Evolutionary conservation across 2,113 vertebrate genomes (phyloP).

Genomic region (Strix uralensis): DNA sequence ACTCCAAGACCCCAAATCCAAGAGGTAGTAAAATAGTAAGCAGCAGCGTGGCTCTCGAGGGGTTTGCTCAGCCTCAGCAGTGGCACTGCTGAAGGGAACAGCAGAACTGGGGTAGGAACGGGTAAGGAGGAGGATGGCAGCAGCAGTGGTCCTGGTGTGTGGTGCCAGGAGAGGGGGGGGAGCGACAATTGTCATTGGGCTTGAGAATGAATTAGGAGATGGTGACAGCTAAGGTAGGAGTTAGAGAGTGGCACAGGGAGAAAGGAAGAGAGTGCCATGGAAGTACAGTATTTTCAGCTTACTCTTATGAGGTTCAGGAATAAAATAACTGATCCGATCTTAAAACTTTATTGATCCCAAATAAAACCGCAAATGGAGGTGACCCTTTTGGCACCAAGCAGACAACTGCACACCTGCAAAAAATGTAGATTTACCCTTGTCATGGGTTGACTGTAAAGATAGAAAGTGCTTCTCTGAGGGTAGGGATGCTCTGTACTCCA

Average conservation of each 20-base stretch:
- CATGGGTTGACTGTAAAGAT: not conserved
- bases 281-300: not conserved
- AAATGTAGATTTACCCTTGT: not conserved
- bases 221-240: not conserved
- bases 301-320: not conserved
- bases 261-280: not conserved
- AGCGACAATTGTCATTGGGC: not conserved
- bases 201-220: not conserved
- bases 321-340: not conserved
- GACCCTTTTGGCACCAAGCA: not conserved
- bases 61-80: not conserved
- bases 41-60: not conserved
- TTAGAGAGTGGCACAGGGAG: not conserved
- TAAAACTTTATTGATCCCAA: not conserved
- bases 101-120: not conserved
- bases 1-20: not conserved
- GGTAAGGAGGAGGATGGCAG: not conserved
- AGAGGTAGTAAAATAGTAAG: not conserved
- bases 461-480: not conserved
- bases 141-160: not conserved
- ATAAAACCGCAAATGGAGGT: accelerated
- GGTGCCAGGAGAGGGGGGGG: not conserved
- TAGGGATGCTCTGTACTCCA: not conserved
- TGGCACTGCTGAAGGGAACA: not conserved
- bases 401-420: not conserved